Percentiles rank a stretch among this genome's conserved stretches.
Evolutionary conservation across 2,888 invertebrate genomes (phyloP).

Genomic region (Lasioglossum zephyrum): DNA sequence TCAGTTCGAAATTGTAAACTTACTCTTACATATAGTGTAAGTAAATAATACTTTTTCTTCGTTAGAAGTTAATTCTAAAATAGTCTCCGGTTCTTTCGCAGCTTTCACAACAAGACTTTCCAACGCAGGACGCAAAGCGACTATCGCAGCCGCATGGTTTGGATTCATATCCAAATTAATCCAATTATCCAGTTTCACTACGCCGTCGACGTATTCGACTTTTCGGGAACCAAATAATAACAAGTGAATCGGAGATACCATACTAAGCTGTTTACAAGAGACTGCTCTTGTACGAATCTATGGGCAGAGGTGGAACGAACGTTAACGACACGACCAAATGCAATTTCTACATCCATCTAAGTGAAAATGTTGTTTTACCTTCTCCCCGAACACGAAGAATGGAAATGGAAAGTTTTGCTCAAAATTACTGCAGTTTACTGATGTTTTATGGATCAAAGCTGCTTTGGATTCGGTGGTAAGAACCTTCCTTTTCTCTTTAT

Average conservation of each 20-base stretch:
- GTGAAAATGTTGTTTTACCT: slow-evolving; percentile 85
- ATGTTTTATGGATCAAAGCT: slow-evolving; percentile 98
- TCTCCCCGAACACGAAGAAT: slow-evolving; percentile 99
- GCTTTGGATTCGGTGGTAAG: slow-evolving; percentile 97
- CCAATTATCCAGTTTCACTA: slow-evolving; percentile 96
- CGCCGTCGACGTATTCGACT: slow-evolving; percentile 91
- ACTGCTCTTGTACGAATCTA: slow-evolving; percentile 96
- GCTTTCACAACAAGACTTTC: slow-evolving; percentile 93
- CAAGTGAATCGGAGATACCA: slow-evolving; percentile 97
- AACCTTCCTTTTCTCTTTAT: slow-evolving; percentile 98
- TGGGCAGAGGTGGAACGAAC: slow-evolving; percentile 16
- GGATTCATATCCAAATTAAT: slow-evolving; percentile 95
- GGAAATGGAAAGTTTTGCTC: slow-evolving; percentile 96
- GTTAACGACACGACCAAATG: slow-evolving; percentile 15
- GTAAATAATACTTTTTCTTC: slow-evolving; percentile 87
- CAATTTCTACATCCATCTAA: not conserved
- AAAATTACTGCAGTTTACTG: slow-evolving; percentile 95
- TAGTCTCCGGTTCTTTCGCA: slow-evolving; percentile 91
- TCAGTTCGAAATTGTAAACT: not conserved
- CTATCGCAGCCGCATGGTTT: slow-evolving; percentile 91
- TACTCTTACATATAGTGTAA: not conserved
- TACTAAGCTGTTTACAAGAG: slow-evolving; percentile 97
- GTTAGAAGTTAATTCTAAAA: slow-evolving; percentile 87
- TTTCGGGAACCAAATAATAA: slow-evolving; percentile 96
- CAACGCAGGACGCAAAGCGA: slow-evolving; percentile 94